These are phyloP conservation scores for Hoplodrina blanda DNA, from an alignment of 2,888 invertebrate species.

Conservation along the genomic window DNA sequence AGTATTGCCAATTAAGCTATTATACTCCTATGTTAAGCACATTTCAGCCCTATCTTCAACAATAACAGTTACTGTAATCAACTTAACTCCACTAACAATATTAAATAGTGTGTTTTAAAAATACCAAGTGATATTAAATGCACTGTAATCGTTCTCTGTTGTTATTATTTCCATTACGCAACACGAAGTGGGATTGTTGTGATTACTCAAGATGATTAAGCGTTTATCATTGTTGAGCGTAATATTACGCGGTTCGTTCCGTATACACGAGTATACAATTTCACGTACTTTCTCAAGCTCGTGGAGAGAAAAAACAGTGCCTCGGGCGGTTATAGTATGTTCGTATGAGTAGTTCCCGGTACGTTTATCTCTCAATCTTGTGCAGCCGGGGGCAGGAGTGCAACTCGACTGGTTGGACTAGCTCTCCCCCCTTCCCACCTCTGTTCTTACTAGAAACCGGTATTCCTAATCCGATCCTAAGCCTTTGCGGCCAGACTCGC, in stretches of 20 bases:
- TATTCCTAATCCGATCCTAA: conserved; percentile 75
- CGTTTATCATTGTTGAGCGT: conserved; percentile 65
- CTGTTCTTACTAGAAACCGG: conserved; percentile 71
- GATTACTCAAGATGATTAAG: conserved; percentile 66
- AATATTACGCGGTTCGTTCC: conserved; percentile 56
- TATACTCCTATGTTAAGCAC: background rate
- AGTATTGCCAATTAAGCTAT: conserved; percentile 6
- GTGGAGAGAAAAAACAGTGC: conserved; percentile 45
- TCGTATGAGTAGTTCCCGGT: conserved; percentile 72
- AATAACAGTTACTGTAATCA: conserved; percentile 13
- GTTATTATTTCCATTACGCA: conserved; percentile 55
- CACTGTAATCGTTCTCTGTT: conserved; percentile 58
- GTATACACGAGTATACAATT: conserved; percentile 65
- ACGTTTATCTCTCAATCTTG: conserved; percentile 82
- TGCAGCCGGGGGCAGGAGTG: conserved; percentile 76
- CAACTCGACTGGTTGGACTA: conserved; percentile 76
- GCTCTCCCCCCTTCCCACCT: conserved; percentile 54
- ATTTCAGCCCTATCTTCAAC: conserved; percentile 22
- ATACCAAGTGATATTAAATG: conserved; percentile 45
- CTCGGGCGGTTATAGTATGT: conserved; percentile 59
- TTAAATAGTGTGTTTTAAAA: conserved; percentile 40
- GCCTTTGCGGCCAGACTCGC: conserved; percentile 62
- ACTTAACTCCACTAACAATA: conserved; percentile 17
- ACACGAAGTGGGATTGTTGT: conserved; percentile 59
- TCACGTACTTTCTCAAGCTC: conserved; percentile 74